Conservation (phyloP, 2,797 vertebrate genomes). For the Botia kubotai region DNA sequence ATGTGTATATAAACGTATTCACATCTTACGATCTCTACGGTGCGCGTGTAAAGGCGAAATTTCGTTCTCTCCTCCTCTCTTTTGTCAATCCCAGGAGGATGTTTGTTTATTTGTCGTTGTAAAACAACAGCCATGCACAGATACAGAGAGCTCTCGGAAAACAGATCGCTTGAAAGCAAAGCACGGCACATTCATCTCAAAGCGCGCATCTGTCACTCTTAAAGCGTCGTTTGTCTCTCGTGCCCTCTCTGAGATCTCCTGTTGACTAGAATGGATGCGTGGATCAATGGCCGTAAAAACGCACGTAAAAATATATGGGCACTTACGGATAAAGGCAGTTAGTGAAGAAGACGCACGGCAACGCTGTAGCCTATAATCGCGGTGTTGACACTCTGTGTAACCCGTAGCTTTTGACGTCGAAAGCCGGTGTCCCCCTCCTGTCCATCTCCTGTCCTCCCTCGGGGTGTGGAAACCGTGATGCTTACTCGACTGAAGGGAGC, state of each 20-base stretch:
- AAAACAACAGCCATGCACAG: conserved; percentile 47
- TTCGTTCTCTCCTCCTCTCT: conserved; percentile 11
- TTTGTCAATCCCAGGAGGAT: conserved; percentile 45
- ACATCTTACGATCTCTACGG: conserved; percentile 8
- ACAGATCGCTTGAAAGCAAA: not conserved
- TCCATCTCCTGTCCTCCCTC: conserved; percentile 80
- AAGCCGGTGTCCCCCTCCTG: conserved; percentile 85
- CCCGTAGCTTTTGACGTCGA: conserved; percentile 80
- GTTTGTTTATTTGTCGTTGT: conserved; percentile 66
- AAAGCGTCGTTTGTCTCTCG: conserved; percentile 37
- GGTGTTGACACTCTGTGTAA: conserved; percentile 55
- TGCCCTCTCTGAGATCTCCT: conserved; percentile 42
- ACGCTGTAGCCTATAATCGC: conserved; percentile 23
- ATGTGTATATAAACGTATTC: not conserved
- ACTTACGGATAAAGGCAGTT: conserved; percentile 38
- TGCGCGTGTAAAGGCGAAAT: conserved; percentile 9
- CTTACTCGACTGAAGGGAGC: conserved; percentile 69
- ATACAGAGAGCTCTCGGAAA: conserved; percentile 21
- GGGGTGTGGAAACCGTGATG: conserved; percentile 76
- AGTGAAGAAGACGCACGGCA: not conserved
- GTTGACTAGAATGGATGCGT: conserved; percentile 29
- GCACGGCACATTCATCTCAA: conserved; percentile 20
- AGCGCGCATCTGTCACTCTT: conserved; percentile 53
- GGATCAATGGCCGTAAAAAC: not conserved
- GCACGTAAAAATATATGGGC: not conserved